Evolutionary conservation across 2,113 vertebrate species (phyloP), one percentile per base, ranked within the genome.

Genomic region (Gymnorhina tibicen): DNA sequence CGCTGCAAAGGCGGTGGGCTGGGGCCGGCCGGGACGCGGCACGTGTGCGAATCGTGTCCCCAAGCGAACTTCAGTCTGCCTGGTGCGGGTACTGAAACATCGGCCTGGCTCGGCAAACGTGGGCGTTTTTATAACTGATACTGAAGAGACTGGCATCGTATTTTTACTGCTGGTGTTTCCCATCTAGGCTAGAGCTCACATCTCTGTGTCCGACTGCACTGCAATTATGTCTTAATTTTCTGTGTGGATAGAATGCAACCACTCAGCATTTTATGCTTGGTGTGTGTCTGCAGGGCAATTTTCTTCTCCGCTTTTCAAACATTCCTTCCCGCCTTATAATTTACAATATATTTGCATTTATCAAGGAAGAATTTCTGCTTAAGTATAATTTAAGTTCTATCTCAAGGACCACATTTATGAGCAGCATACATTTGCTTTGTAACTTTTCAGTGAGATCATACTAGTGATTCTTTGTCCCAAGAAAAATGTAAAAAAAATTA

Each of bases 191-290:
- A 13, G 77, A 75, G 56, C 77, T 92, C 81, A 4, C 44, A 2
- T 14, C 39, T 46, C 60, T 62, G 10, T 3, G 3, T 87, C 84
- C 9, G 1, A 53, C 60, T 82, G 69, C 93, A 17, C 77, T 85
- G 89, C 77, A 95, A 94, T 96, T 96, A 96, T 49, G 37, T 78
- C 76, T 81, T 95, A 73, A 11, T 68, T 78, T 73, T 84, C 58
- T 66, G 6, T 49, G 28, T 7, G 42, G n/a, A 60, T 39, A 60
- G 64, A 80, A 81, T 27, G 56, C 87, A 67, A 4, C 35, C 1
- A 2, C 70, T 89, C 42, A 13, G 53, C 30, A 20, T 83, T 92
- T 86, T 68, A 37, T 67, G 44, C 90, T 52, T 88, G 63, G 20
- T 88, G 93, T 80, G 52, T n/a, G 32, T 81, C 58, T 92, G 49